Evolutionary conservation across 2,888 invertebrate genomes (phyloP), one percentile per base, ranked within the genome.

Genomic region (Oscheius sp.): DNA sequence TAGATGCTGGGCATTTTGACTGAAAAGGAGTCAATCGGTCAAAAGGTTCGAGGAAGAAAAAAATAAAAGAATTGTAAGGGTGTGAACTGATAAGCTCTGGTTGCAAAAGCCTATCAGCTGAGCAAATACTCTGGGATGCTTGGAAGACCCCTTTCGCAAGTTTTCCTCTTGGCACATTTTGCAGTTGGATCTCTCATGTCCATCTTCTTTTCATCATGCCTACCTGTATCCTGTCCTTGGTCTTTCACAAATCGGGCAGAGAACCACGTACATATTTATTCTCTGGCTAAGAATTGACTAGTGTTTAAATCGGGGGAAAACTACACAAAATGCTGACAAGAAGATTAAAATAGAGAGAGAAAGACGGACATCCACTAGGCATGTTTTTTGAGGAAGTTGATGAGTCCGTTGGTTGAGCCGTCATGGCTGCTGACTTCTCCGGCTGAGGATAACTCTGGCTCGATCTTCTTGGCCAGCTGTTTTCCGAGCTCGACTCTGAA

Each of bases 401-500:
- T 96, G 68, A 99, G 93, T 47, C 96, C 96, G 90, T 98, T 99
- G 62, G 99, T 99, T 37, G 98, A 99, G 37, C 92, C 92, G 90
- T 99, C 99, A 90, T 99, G 99, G 48, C 88, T 85, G 57, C 93
- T 92, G 35, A 93, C 91, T 55, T 91, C 92, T 35, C 91, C 91
- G 86, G 93, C 92, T 1, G 90, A 89, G 77, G 93, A 92, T 60
- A 99, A 91, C 90, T 99, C 98, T 0, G 96, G 95, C 89, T 98
- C 96, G 84, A 99, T 98, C n/a, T 94, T 94, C 91, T 98, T 98
- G 0, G 99, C 99, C 85, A 99, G 91, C 90, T 97, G 96, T 90
- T 99, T 99, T 70, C 99, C 99, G 84, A 99, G 92, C 90, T 99
- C 99, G 70, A 99, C 99, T 50, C 93, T 93, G 89, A 73, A 90